Evolutionary conservation across 2,797 vertebrate genomes (phyloP), one percentile per base, ranked within the genome.

Genomic region (Dendrocincla fuliginosa): DNA sequence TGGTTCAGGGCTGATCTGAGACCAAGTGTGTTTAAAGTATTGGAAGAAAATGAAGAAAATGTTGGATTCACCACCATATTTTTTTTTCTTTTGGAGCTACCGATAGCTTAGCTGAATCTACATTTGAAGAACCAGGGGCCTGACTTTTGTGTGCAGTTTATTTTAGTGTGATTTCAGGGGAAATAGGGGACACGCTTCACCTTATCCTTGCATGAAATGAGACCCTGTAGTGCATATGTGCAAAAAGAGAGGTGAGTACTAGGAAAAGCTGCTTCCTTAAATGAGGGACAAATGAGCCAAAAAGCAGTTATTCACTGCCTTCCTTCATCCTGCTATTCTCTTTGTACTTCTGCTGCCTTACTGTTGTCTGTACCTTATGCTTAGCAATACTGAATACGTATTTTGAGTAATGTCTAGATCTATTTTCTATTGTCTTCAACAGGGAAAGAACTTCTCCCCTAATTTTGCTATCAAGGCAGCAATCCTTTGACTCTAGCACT

Each of bases 21-120:
- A 82, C 42, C 42, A 32, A 44, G 53, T 15, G 17, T 23, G 13
- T 86, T 81, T 93, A 71, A 70, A 19, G 14, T 20, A 25, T 23
- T 28, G 39, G 37, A 50, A 73, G 13, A 60, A 84, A 83, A 81
- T 12, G 12, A 28, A 18, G 17, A 28, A 67, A 68, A 59, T 7
- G 1, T 32, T 68, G 13, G 16, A 37, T 74, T 84, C 46, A 11
- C 13, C 9, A 55, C 5, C 2, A 0, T 27, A 3, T 22, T 16
- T 5, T 17, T 42, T 46, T 33, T 13, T 2, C 6, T 32, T 65
- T 13, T 37, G 19, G 12, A 65, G 35, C 20, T 6, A 24, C n/a
- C 46, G 19, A 57, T 59, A 55, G 13, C 18, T 73, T 27, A 37
- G 13, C 6, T 65, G 61, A 75, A 65, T 65, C 42, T 50, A 18